These are phyloP conservation scores for Cantharis flavilabris DNA, from an alignment of 2,888 invertebrate species.

Conservation along the genomic window DNA sequence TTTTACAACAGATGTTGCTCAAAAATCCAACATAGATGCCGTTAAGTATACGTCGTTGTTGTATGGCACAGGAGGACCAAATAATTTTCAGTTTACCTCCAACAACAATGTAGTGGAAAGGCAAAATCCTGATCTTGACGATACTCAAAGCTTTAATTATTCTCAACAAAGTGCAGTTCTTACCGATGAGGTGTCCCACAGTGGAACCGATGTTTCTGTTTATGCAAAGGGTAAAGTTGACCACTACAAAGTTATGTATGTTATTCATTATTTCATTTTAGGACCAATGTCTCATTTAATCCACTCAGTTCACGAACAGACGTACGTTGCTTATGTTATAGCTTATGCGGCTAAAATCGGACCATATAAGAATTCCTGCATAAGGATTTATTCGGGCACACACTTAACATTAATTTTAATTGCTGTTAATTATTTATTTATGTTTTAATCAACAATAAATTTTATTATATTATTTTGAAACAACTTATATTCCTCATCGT, in stretches of 20 bases:
- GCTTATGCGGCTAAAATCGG: slow-evolving; percentile 83
- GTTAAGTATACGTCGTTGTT: slow-evolving; percentile 77
- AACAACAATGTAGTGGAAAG: slow-evolving; percentile 55
- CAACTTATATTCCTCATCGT: background rate
- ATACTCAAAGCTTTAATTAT: slow-evolving; percentile 69
- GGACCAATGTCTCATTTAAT: slow-evolving; percentile 90
- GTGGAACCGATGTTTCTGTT: slow-evolving; percentile 84
- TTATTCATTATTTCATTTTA: slow-evolving; percentile 49
- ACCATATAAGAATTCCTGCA: slow-evolving; percentile 33
- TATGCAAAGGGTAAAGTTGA: slow-evolving; percentile 71
- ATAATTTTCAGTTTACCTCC: slow-evolving; percentile 63
- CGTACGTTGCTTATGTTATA: slow-evolving; percentile 84
- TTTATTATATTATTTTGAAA: too few relatives aligned
- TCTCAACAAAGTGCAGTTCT: slow-evolving; percentile 74
- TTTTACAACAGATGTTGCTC: slow-evolving; percentile 61
- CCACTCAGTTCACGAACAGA: slow-evolving; percentile 88
- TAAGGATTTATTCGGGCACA: background rate
- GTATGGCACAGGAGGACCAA: slow-evolving; percentile 77
- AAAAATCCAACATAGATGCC: slow-evolving; percentile 64
- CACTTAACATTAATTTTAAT: background rate
- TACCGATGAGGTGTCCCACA: slow-evolving; percentile 76
- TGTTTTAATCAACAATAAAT: background rate
- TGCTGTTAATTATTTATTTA: background rate
- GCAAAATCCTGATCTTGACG: slow-evolving; percentile 63
- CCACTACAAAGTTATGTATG: background rate